Percentiles rank a stretch among this genome's conserved stretches.
Conservation (phyloP, 2,888 invertebrate genomes). For the Volucella zonaria region DNA sequence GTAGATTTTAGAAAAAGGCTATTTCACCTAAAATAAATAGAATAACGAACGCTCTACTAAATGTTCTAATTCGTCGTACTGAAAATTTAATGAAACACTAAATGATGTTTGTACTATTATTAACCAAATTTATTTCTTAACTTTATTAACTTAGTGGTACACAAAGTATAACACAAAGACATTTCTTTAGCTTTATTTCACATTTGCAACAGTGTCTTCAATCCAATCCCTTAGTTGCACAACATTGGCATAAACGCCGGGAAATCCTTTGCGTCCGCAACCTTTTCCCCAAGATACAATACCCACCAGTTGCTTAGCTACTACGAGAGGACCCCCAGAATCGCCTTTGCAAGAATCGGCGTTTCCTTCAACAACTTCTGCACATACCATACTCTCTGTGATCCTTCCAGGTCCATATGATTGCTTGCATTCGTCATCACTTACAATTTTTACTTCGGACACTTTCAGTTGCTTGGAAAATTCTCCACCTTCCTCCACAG, state of each 20-base stretch:
- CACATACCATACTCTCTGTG: constrained; percentile 77
- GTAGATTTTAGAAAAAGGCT: too few relatives aligned
- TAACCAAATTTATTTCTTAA: too few relatives aligned
- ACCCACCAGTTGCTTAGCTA: constrained; percentile 76
- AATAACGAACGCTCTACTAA: too few relatives aligned
- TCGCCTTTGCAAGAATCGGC: constrained; percentile 79
- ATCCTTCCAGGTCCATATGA: constrained; percentile 76
- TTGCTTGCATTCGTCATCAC: constrained; percentile 80
- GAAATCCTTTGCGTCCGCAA: constrained; percentile 76
- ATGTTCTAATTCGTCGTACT: too few relatives aligned
- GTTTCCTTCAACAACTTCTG: constrained; percentile 79
- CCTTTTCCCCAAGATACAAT: constrained; percentile 79
- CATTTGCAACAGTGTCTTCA: neutral
- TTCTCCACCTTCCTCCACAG: constrained; percentile 75
- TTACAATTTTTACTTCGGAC: constrained; percentile 82
- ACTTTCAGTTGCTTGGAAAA: constrained; percentile 81
- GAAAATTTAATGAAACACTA: too few relatives aligned
- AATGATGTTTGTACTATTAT: too few relatives aligned
- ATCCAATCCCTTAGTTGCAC: constrained; percentile 68
- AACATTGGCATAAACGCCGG: constrained; percentile 78
- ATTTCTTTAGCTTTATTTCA: neutral
- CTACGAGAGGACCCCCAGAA: constrained; percentile 79
- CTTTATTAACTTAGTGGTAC: too few relatives aligned
- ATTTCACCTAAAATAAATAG: too few relatives aligned
- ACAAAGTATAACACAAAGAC: too few relatives aligned